Conservation (phyloP, 2,113 vertebrate genomes). For the Argyrosomus japonicus region DNA sequence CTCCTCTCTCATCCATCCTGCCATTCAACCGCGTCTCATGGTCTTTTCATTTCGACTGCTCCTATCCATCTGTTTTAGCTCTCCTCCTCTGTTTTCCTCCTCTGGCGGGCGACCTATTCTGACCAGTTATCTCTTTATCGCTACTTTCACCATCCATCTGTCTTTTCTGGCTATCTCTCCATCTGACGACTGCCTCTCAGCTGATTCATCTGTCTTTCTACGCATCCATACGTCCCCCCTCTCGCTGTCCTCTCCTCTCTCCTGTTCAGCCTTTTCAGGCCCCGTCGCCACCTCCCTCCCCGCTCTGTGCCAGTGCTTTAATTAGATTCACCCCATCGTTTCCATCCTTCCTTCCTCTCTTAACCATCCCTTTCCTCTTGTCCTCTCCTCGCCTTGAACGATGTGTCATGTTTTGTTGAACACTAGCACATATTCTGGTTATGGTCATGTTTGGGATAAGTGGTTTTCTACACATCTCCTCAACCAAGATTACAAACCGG, state of each 20-base stretch:
- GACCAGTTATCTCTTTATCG: constrained; percentile 54
- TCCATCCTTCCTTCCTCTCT: constrained; percentile 52
- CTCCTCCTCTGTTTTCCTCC: constrained; percentile 28
- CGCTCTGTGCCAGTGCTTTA: constrained; percentile 52
- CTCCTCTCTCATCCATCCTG: constrained; percentile 57
- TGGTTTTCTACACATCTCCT: constrained; percentile 21
- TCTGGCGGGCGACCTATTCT: constrained; percentile 37
- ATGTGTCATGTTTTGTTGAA: constrained; percentile 32
- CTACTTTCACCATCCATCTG: constrained; percentile 40
- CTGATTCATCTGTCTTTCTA: constrained; percentile 42
- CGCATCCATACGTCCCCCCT: constrained; percentile 24
- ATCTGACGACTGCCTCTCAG: constrained; percentile 22
- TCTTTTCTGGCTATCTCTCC: constrained; percentile 39
- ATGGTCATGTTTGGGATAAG: constrained; percentile 37
- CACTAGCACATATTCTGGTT: constrained; percentile 11
- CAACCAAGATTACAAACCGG: constrained; percentile 6
- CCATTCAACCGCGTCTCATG: constrained; percentile 54
- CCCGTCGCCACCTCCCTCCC: constrained; percentile 33
- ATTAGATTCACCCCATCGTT: constrained; percentile 60
- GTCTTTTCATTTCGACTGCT: constrained; percentile 49
- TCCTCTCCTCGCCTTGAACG: constrained; percentile 28
- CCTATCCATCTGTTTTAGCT: constrained; percentile 57
- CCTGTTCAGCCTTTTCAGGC: constrained; percentile 33
- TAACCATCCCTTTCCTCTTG: constrained; percentile 42
- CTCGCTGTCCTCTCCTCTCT: constrained; percentile 24